Percentiles rank a stretch among this genome's conserved stretches.
Evolutionary conservation across 2,888 invertebrate genomes (phyloP).

Genomic region (Mimumesa dahlbomi): DNA sequence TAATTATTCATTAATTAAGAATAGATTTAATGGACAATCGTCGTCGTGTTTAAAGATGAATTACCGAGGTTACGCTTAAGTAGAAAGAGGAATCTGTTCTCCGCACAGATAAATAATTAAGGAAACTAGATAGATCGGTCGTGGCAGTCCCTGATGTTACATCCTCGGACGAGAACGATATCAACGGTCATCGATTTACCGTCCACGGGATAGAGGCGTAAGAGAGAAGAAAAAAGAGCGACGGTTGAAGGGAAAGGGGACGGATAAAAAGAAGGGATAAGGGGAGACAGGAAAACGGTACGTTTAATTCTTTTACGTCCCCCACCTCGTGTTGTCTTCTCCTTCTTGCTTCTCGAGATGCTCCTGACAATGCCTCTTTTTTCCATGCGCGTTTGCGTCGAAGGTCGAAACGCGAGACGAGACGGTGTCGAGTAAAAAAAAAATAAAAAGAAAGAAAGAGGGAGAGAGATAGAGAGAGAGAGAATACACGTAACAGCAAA

Average conservation of each 20-base stretch:
- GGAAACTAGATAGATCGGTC: too few relatives aligned
- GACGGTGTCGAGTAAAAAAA: conserved; percentile 21
- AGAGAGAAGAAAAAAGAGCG: not conserved
- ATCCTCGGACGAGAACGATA: not conserved
- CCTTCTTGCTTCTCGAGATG: conserved; percentile 7
- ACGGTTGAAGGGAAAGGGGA: not conserved
- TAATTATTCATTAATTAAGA: too few relatives aligned
- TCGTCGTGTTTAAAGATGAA: too few relatives aligned
- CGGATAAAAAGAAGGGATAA: not conserved
- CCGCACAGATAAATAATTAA: too few relatives aligned
- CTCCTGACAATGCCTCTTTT: conserved; percentile 25
- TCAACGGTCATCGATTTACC: conserved; percentile 5
- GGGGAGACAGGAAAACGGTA: conserved; percentile 17
- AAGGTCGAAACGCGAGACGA: conserved; percentile 36
- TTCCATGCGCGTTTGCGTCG: conserved; percentile 25
- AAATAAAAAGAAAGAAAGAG: too few relatives aligned
- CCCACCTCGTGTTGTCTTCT: not conserved
- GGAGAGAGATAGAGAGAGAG: too few relatives aligned
- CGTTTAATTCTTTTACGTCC: not conserved
- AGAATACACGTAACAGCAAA: too few relatives aligned
- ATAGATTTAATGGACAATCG: too few relatives aligned
- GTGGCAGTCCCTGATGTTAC: conserved; percentile 1
- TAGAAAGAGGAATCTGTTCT: too few relatives aligned
- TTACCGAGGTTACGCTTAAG: too few relatives aligned
- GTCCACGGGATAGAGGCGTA: conserved; percentile 1